Percentiles rank a stretch among this genome's conserved stretches.
phyloP scores from a whole-genome alignment of 1,140 invertebrate genomes.

The Arctopsyche grandis region DNA sequence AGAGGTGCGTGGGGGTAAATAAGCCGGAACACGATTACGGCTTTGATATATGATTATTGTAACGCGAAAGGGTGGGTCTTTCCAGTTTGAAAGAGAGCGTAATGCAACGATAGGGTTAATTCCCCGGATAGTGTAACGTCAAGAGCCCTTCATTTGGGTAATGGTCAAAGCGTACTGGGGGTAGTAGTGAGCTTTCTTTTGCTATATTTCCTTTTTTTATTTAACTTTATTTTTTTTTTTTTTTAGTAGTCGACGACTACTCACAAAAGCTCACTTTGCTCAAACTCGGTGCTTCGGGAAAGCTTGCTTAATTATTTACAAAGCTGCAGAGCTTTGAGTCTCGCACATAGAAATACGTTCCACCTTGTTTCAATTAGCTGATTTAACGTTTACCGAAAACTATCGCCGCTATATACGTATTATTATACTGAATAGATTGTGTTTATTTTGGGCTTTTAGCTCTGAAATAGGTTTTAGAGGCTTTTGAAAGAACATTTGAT shows the following conservation, averaged over 20 bases:
- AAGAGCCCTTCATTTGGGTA: slow-evolving; percentile 11
- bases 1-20: slow-evolving; percentile 44
- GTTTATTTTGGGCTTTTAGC: too few relatives aligned
- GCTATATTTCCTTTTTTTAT: not conserved
- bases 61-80: slow-evolving; percentile 1
- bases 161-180: slow-evolving; percentile 3
- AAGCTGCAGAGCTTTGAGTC: slow-evolving; percentile 34
- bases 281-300: slow-evolving; percentile 1
- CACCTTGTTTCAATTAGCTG: not conserved
- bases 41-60: slow-evolving; percentile 43
- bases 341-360: not conserved
- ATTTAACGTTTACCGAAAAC: not conserved
- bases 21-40: slow-evolving; percentile 50
- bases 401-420: not conserved
- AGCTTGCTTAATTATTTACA: slow-evolving; percentile 39
- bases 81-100: not conserved
- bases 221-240: not conserved
- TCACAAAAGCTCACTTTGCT: slow-evolving; percentile 30
- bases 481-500: too few relatives aligned
- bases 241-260: not conserved
- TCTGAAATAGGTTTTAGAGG: too few relatives aligned
- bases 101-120: not conserved
- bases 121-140: not conserved
- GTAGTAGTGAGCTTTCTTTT: not conserved
- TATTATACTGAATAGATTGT: not conserved